Percentiles rank a stretch among this genome's conserved stretches.
Conservation (phyloP, 2,113 vertebrate genomes). For the Trogon melanurus region DNA sequence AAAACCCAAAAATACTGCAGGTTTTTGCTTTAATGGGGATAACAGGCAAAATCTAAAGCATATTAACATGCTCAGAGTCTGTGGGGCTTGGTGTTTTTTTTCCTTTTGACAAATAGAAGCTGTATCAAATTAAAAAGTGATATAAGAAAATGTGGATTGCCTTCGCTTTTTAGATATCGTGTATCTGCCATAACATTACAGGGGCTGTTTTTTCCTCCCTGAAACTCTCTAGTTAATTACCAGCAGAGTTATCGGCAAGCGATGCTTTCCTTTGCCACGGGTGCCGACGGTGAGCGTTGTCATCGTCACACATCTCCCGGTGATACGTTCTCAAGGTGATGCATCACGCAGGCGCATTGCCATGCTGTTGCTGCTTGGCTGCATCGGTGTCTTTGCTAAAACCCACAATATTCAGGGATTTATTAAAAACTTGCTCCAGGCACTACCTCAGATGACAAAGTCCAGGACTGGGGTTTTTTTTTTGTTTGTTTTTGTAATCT, state of each 20-base stretch:
- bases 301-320: background rate
- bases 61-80: background rate
- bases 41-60: background rate
- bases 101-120: background rate
- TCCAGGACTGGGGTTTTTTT: fast-evolving
- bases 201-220: background rate
- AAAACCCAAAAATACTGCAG: background rate
- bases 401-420: background rate
- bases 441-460: background rate
- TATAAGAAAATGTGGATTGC: background rate
- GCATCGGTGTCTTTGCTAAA: background rate
- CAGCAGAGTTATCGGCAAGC: background rate
- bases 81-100: background rate
- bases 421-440: constrained; percentile 9
- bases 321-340: background rate
- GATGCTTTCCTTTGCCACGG: background rate
- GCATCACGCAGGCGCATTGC: background rate
- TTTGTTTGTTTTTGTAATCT: background rate
- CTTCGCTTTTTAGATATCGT: background rate
- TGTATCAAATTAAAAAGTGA: background rate
- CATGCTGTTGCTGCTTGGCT: background rate
- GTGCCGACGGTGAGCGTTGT: background rate
- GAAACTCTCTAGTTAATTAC: background rate
- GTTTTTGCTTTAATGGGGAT: constrained; percentile 4
- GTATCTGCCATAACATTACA: background rate